Evolutionary conservation across 2,888 invertebrate genomes (phyloP), one percentile per base, ranked within the genome.

Genomic region (Drosophila sordidula): DNA sequence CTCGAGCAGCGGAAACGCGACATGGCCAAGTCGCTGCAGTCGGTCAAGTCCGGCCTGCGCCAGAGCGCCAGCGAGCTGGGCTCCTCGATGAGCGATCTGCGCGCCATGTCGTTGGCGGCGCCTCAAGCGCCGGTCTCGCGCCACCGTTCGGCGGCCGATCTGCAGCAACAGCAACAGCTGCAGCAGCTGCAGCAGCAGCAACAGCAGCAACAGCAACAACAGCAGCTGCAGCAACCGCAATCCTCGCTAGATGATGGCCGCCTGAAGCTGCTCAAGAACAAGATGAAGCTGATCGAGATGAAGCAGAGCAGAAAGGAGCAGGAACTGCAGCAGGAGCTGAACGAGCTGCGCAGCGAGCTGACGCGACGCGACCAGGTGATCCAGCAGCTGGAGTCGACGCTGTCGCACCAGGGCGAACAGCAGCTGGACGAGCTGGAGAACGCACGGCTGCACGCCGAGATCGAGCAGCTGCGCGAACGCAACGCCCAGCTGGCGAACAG

Each of bases 321-420:
- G 6, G 89, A 91, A 41, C 64, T 90, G 22, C 90, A 88, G 46
- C 78, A 84, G 57, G 82, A 86, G 16, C 45, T 90, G 38, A 72
- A 75, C 8, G 89, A 89, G 6, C 59, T 84, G 52, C 78, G 76
- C 12, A 50, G 62, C 6, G 79, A 83, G 51, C 46, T 88, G 6
- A 25, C 49, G 0, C 80, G 64, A 32, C 83, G 86, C 25, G 94
- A 97, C 49, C 91, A 97, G 72, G 98, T 97, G 90, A 93, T 96
- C 44, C 96, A 97, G 91, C 98, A 98, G 90, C 95, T 81, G 44
- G 85, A 81, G 45, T 36, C 25, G 5, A 46, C 55, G 9, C 22
- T 71, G 0, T 29, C 63, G n/a, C 66, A 66, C 18, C 61, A 62
- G 4, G 39, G 12, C 12, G 59, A 57, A 4, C 61, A 44, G 14